Percentiles rank a stretch among this genome's conserved stretches.
Evolutionary conservation across 2,113 vertebrate genomes (phyloP).

Genomic region (Tenrec ecaudatus): DNA sequence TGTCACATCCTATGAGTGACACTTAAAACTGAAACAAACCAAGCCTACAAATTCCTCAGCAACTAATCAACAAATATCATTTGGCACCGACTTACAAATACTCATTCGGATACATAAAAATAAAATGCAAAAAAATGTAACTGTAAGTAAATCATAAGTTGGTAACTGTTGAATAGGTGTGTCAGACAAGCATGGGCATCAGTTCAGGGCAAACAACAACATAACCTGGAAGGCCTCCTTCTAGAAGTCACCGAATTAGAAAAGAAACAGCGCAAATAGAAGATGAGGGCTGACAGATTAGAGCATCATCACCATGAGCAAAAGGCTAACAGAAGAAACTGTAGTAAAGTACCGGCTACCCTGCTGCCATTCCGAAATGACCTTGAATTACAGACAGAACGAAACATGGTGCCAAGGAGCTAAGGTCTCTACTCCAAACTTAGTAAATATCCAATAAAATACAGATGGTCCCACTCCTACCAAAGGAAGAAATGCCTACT

Average conservation of each 20-base stretch:
- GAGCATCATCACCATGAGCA: not conserved
- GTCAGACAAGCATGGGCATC: not conserved
- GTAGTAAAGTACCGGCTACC: not conserved
- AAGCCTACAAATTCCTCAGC: not conserved
- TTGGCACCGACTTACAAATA: not conserved
- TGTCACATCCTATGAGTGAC: no score
- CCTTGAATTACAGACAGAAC: constrained; percentile 17
- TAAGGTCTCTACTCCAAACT: not conserved
- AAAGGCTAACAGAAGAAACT: not conserved
- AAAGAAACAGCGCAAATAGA: not conserved
- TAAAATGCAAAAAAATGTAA: not conserved
- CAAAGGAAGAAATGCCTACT: constrained; percentile 26
- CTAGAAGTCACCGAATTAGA: not conserved
- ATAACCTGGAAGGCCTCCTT: not conserved
- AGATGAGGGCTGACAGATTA: not conserved
- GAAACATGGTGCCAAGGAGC: not conserved
- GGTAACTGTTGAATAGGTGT: not conserved
- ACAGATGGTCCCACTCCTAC: no score
- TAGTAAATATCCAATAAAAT: constrained; percentile 9
- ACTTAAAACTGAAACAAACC: not conserved
- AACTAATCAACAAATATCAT: not conserved
- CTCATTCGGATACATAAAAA: constrained; percentile 24
- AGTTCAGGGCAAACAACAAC: not conserved
- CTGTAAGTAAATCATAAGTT: not conserved
- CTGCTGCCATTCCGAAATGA: not conserved